phyloP scores from a whole-genome alignment of 2,888 invertebrate genomes.

The Pheosia tremula region DNA sequence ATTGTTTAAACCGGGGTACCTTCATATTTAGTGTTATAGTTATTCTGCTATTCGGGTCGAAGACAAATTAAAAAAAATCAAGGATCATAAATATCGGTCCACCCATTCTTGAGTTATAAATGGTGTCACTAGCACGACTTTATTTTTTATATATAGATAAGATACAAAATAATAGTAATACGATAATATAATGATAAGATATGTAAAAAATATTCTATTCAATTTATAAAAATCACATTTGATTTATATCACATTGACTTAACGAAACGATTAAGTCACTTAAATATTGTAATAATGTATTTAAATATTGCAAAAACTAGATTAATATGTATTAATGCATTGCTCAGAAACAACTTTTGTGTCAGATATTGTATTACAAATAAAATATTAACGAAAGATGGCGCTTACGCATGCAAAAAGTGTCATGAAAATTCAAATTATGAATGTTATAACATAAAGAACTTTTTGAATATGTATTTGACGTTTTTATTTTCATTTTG shows the following conservation, averaged over 20 bases:
- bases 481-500: too few species aligned
- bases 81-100: too few species aligned
- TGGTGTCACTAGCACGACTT: too few species aligned
- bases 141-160: too few species aligned
- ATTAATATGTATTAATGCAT: background rate
- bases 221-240: background rate
- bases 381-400: background rate
- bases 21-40: too few species aligned
- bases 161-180: too few species aligned
- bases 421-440: background rate
- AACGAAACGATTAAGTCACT: background rate
- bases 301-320: slow-evolving; percentile 1
- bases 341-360: background rate
- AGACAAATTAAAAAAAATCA: too few species aligned
- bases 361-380: slow-evolving; percentile 1
- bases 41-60: too few species aligned
- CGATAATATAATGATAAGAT: too few species aligned
- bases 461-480: background rate
- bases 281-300: background rate
- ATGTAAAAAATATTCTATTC: background rate
- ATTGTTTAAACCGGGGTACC: too few species aligned
- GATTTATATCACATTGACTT: background rate
- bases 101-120: too few species aligned
- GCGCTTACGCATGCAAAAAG: background rate
- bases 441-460: background rate